Evolutionary conservation across 2,797 vertebrate genomes (phyloP).

Genomic region (Pelochelys cantorii): DNA sequence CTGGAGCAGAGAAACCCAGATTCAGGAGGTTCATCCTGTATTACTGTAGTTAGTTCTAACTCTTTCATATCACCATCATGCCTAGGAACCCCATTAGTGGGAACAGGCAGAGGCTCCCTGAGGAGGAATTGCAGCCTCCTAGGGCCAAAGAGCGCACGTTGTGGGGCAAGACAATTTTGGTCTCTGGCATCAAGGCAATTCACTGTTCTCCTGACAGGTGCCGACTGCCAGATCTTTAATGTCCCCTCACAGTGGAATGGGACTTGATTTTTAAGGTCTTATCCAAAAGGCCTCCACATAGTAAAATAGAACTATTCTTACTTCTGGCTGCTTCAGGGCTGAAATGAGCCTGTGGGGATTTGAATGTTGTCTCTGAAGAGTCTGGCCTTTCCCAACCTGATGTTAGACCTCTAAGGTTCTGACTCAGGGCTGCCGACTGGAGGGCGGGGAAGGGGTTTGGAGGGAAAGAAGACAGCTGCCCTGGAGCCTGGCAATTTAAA

Average conservation of each 20-base stretch:
- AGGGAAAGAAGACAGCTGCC: no score
- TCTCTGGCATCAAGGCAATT: background rate
- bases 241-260: background rate
- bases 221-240: fast-evolving
- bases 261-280: background rate
- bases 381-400: background rate
- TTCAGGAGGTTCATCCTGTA: background rate
- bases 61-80: background rate
- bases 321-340: background rate
- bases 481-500: no score
- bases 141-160: background rate
- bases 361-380: background rate
- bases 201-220: background rate
- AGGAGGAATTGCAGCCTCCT: background rate
- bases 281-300: background rate
- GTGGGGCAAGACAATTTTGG: background rate
- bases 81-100: background rate
- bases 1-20: no score
- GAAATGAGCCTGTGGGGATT: background rate
- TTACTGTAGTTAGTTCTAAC: background rate
- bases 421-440: background rate
- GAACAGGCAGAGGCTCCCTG: background rate
- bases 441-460: no score
- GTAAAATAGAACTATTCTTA: background rate
- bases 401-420: fast-evolving